Base-by-base conservation (phyloP, 2,888 invertebrate genomes). In the Zygaena filipendulae region DNA sequence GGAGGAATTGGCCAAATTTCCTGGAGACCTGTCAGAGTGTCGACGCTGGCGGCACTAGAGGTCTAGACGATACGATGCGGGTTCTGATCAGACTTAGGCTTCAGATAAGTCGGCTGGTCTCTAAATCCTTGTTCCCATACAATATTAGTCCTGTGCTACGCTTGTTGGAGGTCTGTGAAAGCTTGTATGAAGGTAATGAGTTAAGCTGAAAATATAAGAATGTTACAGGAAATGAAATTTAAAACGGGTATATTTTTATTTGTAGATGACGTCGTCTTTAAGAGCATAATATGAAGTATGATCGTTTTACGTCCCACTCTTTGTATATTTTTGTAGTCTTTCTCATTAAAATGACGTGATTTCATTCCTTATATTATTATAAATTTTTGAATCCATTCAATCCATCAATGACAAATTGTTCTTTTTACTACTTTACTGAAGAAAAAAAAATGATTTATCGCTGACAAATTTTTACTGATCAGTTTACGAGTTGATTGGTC, bases 141-240 rank as follows among this genome's bases (percentile, higher is more conserved):
- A 94, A 95, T 61, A 94, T 95, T 51, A 91, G 88, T 48, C 94
- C 94, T 21, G 90, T 95, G 32, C 75, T 93, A 43, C 86, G 90
- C 62, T 74, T 94, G 47, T 72, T 95, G 40, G 91, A 91, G 59
- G 88, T 88, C 42, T 92, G 92, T 52, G 93, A 93, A 57, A 88
- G 88, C 55, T 80, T 92, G 45, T 93, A 92, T 61, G 92, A 92
- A 70, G 90, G 90, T 3, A 90, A 90, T 62, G 88, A 90, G 52
- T 86, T 87, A 47, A 90, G 90, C 74, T 90, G 83, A 86, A 52
- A 43, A 36, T 37, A 20, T 14, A 20, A 23, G 3, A 9, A 16
- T 32, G 26, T 22, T 3, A n/a, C n/a, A n/a, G n/a, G n/a, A n/a
- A n/a, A n/a, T n/a, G 13, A 27, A 16, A 24, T 6, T 9, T 27